phyloP scores from a whole-genome alignment of 2,113 vertebrate species.

The Trematocara marginatum region DNA sequence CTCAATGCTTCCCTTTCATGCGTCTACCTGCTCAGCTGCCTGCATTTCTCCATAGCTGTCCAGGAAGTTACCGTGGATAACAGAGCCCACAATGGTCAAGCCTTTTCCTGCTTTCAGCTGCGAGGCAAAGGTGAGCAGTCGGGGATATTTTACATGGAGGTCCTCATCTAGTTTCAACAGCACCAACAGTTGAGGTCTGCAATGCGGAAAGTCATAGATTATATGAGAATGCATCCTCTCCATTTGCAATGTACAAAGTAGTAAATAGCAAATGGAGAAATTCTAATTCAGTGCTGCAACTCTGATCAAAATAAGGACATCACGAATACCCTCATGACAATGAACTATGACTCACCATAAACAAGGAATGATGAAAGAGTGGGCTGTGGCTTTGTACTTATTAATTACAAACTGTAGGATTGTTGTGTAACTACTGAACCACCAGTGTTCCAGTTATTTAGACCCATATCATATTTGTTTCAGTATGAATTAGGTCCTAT shows the following conservation, averaged over 20 bases:
- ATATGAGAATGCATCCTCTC: not conserved
- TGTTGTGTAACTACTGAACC: not conserved
- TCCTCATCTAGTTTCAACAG: conserved; percentile 95
- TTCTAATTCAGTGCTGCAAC: not conserved
- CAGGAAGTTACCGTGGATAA: conserved; percentile 93
- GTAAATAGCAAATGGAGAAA: not conserved
- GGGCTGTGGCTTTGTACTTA: not conserved
- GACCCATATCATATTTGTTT: not conserved
- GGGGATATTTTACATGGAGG: conserved; percentile 94
- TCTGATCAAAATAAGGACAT: not conserved
- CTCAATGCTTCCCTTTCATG: not conserved
- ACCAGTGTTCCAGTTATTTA: not conserved
- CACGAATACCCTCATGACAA: not conserved
- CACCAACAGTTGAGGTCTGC: conserved; percentile 91
- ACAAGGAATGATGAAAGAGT: not conserved
- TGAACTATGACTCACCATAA: not conserved
- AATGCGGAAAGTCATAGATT: not conserved
- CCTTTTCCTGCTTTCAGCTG: conserved; percentile 98
- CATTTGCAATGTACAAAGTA: not conserved
- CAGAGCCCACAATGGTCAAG: conserved; percentile 93
- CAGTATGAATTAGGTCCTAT: not conserved
- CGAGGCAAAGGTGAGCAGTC: conserved; percentile 93
- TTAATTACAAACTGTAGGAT: not conserved
- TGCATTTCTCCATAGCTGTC: conserved; percentile 94
- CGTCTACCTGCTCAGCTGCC: conserved; percentile 89